Evolutionary conservation across 35 echinoderm and acorn worm species (phyloP), one percentile per base, ranked within the genome.

Genomic region (Strongylocentrotus purpuratus): DNA sequence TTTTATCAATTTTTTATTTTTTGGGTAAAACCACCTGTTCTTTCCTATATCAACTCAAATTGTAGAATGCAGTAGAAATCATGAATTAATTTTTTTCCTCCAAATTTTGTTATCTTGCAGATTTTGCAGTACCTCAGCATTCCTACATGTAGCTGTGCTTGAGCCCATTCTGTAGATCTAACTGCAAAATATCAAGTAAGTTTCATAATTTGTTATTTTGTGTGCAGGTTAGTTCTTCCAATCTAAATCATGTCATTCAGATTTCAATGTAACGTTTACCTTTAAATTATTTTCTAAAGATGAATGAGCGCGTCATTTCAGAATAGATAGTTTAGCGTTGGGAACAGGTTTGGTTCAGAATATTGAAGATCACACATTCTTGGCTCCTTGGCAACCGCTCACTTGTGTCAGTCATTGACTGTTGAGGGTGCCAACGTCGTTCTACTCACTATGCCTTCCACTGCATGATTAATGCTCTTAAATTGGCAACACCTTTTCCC

Each of bases 331-430:
- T 70, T 4, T 2, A 71, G 61, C 5, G 61, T 71, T 71, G 22
- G 7, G 25, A 55, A 10, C 50, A 55, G 50, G 50, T 14, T 55
- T 10, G 1, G 9, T 55, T 55, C 15, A 15, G 22, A 28, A 78
- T 78, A 78, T 78, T 22, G 25, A 78, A 78, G 65, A 78, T n/a
- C 20, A 8, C 65, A 78, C 65, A 15, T 18, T 78, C 20, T 78
- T 71, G 17, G 17, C 61, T 71, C 17, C 5, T 25, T 7, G 65
- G 18, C 22, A 78, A 78, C 65, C 28, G n/a, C 4, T 78, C 17
- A 71, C 61, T 71, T 78, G 65, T 78, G 65, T 78, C 65, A 78
- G 18, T 78, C 65, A 78, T 78, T 78, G 65, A 28, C 65, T 78
- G 65, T 78, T n/a, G 20, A n/a, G 28, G 65, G 65, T 28, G 65